Base-by-base conservation (phyloP, 2,888 invertebrate genomes). In the Taphrorychus bicolor region DNA sequence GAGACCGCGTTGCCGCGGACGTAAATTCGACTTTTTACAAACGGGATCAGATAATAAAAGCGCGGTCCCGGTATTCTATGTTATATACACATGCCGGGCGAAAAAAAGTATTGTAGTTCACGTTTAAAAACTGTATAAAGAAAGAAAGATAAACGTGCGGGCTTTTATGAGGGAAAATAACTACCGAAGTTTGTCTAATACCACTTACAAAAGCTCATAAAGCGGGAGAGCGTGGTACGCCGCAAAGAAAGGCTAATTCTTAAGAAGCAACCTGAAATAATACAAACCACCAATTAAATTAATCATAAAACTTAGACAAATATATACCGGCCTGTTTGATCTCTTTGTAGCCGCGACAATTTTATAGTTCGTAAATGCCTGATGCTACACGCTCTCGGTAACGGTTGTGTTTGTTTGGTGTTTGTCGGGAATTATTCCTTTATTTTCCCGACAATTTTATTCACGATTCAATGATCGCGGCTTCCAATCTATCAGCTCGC, bases 251-350 rank as follows among this genome's bases (percentile, higher is more conserved):
- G 14, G 59, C 48, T 56, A 60, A 74, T 76, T 76, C 77, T 76
- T 76, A 75, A 76, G 76, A 76, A 76, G 76, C 76, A 76, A 76
- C 78, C 79, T 79, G 79, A 78, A 79, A 78, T 79, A 79, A 79
- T 78, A 78, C 75, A 67, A 73, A 70, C 61, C 72, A 66, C 73
- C 75, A 73, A 73, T 78, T 76, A 73, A 77, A 77, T 78, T 76
- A 77, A 78, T 78, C 78, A 77, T 79, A 79, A 80, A 79, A 77
- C 77, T 78, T 77, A 73, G 75, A 79, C 76, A 79, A 80, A 80
- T 78, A 79, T 78, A 78, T 77, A 75, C 78, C 77, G 77, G 77
- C 70, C 65, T 74, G 73, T 79, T 79, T 79, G 79, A 79, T 78
- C 77, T 76, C 77, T 76, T 77, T 77, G 76, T 77, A 74, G 75